A percentile compares a stretch with the other conserved stretches of the same genome.
These are phyloP conservation scores for Platysteira castanea DNA, from an alignment of 2,113 vertebrate species.

Conservation along the genomic window DNA sequence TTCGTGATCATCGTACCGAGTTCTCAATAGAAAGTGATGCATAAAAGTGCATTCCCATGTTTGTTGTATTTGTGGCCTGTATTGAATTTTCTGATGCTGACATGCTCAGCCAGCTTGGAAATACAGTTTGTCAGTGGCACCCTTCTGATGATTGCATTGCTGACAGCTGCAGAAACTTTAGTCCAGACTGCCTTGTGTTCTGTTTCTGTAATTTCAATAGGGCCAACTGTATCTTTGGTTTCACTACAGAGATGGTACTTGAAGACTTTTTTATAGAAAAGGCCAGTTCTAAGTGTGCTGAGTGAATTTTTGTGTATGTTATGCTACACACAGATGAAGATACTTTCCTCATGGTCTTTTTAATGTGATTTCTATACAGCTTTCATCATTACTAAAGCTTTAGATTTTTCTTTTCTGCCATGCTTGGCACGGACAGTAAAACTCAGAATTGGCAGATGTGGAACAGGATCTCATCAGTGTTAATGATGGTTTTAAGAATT, in stretches of 20 bases:
- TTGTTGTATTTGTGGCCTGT: not conserved
- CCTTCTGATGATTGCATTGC: not conserved
- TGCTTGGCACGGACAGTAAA: not conserved
- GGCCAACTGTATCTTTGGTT: not conserved
- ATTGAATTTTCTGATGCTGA: not conserved
- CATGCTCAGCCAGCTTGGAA: not conserved
- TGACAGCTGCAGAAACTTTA: not conserved
- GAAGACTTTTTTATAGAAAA: not conserved
- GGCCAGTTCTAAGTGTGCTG: not conserved
- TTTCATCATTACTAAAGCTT: not conserved
- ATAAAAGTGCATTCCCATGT: not conserved
- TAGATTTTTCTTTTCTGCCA: not conserved
- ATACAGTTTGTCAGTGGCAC: not conserved
- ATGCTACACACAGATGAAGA: not conserved
- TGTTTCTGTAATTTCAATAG: not conserved
- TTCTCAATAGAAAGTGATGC: not conserved
- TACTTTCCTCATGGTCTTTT: not conserved
- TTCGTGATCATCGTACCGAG: not conserved
- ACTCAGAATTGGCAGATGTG: not conserved
- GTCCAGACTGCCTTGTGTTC: not conserved
- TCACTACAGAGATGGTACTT: not conserved
- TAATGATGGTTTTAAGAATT: conserved; percentile 25
- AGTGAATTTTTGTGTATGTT: not conserved
- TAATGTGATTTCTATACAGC: not conserved
- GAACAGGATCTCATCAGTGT: not conserved